phyloP scores from a whole-genome alignment of 2,113 vertebrate genomes.

The Campylomormyrus tamandua region DNA sequence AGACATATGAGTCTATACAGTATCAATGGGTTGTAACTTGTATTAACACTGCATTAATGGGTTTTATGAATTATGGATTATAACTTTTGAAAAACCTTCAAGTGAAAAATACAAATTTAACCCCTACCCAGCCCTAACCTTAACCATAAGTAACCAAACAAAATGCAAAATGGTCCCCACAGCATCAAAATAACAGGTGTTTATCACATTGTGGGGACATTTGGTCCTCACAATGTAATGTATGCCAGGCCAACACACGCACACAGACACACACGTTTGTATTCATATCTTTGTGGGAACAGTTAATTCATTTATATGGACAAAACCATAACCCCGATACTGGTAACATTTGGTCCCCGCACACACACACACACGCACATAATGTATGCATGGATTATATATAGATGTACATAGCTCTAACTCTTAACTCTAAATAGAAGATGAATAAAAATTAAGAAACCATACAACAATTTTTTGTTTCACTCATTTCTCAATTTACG shows the following conservation, averaged over 20 bases:
- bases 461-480: no score
- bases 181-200: no score
- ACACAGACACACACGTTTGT: not conserved
- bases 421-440: not conserved
- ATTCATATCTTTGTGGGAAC: not conserved
- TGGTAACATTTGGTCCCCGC: no score
- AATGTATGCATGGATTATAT: not conserved
- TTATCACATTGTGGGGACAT: no score
- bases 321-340: not conserved
- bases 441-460: not conserved
- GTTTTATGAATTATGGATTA: not conserved
- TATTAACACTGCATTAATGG: not conserved
- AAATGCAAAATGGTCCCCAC: no score
- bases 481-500: no score
- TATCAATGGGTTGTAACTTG: not conserved
- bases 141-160: no score
- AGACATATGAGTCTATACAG: not conserved
- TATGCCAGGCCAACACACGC: no score
- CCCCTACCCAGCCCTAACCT: no score
- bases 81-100: not conserved
- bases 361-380: not conserved
- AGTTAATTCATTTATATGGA: not conserved
- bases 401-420: not conserved
- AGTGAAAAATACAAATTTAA: not conserved
- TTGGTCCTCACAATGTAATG: no score